Base-by-base conservation (phyloP, 1,140 invertebrate species). In the Cryptotermes secundus region DNA sequence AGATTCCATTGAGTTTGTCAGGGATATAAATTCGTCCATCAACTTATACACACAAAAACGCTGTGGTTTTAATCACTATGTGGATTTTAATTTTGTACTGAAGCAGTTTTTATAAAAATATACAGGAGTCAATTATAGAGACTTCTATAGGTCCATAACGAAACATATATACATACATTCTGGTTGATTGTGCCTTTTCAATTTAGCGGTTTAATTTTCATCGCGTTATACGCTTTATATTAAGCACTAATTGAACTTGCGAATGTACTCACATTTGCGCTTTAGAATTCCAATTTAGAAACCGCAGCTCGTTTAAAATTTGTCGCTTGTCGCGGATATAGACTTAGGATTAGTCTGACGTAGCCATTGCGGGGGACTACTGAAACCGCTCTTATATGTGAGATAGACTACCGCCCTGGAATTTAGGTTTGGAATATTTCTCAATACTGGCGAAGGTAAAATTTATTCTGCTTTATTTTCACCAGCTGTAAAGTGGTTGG, bases 181-280 rank as follows among this genome's bases (percentile, higher is more conserved):
- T 65, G 12, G 2, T 31, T 72, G 26, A 31, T 72, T 72, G 10
- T 4, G 16, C 2, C 26, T n/a, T 72, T 72, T 72, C 59, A 72
- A 72, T 72, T 72, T 72, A 72, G 59, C 59, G n/a, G n/a, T 72
- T 72, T n/a, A 12, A 72, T 72, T 72, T 72, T 31, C 59, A 72
- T 72, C n/a, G 31, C n/a, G 31, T 72, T 16, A 4, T 26, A 72
- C n/a, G n/a, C n/a, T n/a, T 72, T 26, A 72, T n/a, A 12, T n/a
- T 26, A 26, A 72, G n/a, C 14, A 31, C 31, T 72, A 72, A 72
- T 72, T n/a, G 59, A 31, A 72, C 12, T 31, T 72, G n/a, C 7
- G 16, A 72, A 72, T 72, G 26, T 7, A 72, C 14, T 4, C 31
- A 10, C 14, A n/a, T 31, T 72, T 72, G 59, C 7, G 59, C n/a